Base-by-base conservation (phyloP, 1,140 invertebrate species). In the Calosoma granatense region DNA sequence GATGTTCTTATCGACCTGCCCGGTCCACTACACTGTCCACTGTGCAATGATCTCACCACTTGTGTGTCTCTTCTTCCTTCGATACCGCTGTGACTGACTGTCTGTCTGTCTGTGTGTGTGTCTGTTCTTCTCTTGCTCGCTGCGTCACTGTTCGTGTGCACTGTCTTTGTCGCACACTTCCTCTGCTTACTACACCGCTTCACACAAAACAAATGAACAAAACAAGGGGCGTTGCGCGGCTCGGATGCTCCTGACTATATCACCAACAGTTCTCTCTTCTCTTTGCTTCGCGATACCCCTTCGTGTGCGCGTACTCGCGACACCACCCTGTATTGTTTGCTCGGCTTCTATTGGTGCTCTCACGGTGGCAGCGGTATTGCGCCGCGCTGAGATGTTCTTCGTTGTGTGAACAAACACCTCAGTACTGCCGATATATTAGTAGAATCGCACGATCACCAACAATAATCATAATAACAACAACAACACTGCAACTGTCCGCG, bases 161-260 rank as follows among this genome's bases (percentile, higher is more conserved):
- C n/a, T 36, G 26, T 36, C 6, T n/a, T 36, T 36, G 26, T 36
- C 6, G 6, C 26, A 9, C 26, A 36, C 26, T 36, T n/a, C 26
- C 26, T n/a, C n/a, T n/a, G 26, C n/a, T 36, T 36, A n/a, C n/a
- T n/a, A 36, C 26, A 36, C 26, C 26, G 26, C 26, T 36, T 36
- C 26, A 36, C 41, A 47, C 41, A 30, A 30, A 30, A 30, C n/a
- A 36, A 36, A 36, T 36, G 26, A 47, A 6, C 41, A 47, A 47
- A 47, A 47, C 41, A 47, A 47, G 41, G 41, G 41, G 41, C 41
- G 41, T 47, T 11, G 41, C 41, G 41, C 41, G 41, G 6, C 41
- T 4, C 15, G 41, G 41, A 6, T 47, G 41, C 41, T 11, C 15
- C 41, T 9, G 17, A 4, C 6, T 9, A n/a, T n/a, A n/a, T n/a